These are phyloP conservation scores for Microctonus hyperodae DNA, from an alignment of 2,888 invertebrate species.

Conservation along the genomic window DNA sequence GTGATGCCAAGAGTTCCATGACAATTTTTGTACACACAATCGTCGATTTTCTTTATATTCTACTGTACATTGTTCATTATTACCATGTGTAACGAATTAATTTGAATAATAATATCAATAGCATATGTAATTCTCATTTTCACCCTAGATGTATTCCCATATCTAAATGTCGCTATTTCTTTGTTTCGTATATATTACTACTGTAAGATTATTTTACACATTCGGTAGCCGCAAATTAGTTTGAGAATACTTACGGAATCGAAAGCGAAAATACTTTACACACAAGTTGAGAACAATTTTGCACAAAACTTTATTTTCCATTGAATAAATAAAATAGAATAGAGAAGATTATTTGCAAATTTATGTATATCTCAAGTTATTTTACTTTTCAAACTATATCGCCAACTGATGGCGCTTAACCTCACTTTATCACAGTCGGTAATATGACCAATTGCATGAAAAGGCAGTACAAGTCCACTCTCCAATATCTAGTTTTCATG, in stretches of 20 bases:
- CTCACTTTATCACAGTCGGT: conserved; percentile 5
- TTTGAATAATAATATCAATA: not conserved
- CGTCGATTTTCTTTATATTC: too few species aligned
- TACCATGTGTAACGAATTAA: not conserved
- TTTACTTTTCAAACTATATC: too few species aligned
- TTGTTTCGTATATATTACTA: conserved; percentile 23
- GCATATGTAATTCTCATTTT: not conserved
- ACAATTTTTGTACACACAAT: not conserved
- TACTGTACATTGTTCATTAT: not conserved
- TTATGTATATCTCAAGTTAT: too few species aligned
- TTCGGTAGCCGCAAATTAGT: not conserved
- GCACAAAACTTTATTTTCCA: not conserved
- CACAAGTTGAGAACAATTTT: conserved; percentile 24
- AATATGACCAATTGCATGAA: too few species aligned
- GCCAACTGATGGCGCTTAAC: not conserved
- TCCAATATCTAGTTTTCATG: too few species aligned
- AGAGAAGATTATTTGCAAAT: not conserved
- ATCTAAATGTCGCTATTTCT: not conserved
- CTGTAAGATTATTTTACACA: not conserved
- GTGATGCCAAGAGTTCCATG: not conserved
- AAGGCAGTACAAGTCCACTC: too few species aligned
- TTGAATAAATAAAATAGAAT: not conserved
- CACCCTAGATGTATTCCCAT: not conserved
- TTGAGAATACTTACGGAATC: conserved; percentile 1
- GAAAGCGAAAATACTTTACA: not conserved